phyloP scores from a whole-genome alignment of 2,113 vertebrate genomes.

The Neopipo cinnamomea region DNA sequence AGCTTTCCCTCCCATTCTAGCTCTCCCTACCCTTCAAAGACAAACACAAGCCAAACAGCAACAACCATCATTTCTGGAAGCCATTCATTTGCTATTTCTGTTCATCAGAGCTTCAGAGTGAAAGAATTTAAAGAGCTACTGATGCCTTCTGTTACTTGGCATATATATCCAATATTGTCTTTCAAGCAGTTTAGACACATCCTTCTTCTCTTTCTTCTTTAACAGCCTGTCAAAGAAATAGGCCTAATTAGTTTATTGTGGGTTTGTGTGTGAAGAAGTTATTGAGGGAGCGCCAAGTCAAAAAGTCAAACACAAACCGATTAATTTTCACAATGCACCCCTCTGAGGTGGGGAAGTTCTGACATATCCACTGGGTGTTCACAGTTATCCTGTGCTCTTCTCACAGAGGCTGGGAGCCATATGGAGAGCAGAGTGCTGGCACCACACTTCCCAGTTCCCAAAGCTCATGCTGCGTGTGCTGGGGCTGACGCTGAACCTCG shows the following conservation, averaged over 20 bases:
- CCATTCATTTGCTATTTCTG: constrained; percentile 73
- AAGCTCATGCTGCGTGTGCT: fast-evolving
- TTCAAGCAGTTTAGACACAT: constrained; percentile 47
- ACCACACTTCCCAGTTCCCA: neutral
- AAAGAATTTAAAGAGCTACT: constrained; percentile 68
- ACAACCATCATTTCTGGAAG: constrained; percentile 68
- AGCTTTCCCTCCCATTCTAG: neutral
- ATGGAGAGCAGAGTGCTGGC: neutral
- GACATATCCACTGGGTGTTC: constrained; percentile 63
- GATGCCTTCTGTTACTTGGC: constrained; percentile 66
- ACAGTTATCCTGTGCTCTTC: constrained; percentile 49
- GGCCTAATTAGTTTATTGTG: constrained; percentile 61
- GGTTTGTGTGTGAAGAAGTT: constrained; percentile 57
- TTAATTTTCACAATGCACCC: constrained; percentile 71
- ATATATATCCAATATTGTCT: constrained; percentile 59
- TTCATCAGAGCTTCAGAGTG: constrained; percentile 51
- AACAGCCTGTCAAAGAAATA: constrained; percentile 58
- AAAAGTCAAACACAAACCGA: constrained; percentile 71
- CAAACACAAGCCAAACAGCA: constrained; percentile 60
- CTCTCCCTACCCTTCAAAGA: constrained; percentile 36
- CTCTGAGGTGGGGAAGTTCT: constrained; percentile 66
- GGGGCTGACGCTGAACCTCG: neutral
- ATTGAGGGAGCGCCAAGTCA: constrained; percentile 19
- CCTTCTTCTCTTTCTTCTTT: constrained; percentile 55
- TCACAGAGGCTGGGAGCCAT: constrained; percentile 10